Percentiles rank a stretch among this genome's conserved stretches.
Evolutionary conservation across 2,113 vertebrate genomes (phyloP).

Genomic region (Seriola dumerili): DNA sequence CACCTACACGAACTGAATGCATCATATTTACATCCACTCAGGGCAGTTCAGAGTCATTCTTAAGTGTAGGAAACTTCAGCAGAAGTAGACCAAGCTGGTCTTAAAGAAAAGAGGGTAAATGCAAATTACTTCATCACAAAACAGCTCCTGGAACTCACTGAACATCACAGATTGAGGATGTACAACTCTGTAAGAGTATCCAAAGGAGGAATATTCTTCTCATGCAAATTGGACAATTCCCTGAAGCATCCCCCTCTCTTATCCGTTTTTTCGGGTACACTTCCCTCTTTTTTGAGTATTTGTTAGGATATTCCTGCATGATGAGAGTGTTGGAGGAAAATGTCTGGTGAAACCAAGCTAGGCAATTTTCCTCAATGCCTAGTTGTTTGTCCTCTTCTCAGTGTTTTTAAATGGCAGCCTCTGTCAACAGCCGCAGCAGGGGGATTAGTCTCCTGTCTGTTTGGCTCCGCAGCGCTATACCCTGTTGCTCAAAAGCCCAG

Average conservation of each 20-base stretch:
- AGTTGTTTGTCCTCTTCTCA: conserved; percentile 52
- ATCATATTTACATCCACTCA: conserved; percentile 32
- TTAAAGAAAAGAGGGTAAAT: conserved; percentile 23
- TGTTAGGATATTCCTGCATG: conserved; percentile 17
- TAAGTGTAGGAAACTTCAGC: conserved; percentile 27
- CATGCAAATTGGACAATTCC: conserved; percentile 12
- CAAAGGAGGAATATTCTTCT: conserved; percentile 25
- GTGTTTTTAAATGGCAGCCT: conserved; percentile 67
- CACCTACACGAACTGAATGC: conserved; percentile 30
- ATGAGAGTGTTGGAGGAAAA: conserved; percentile 11
- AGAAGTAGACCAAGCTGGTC: conserved; percentile 33
- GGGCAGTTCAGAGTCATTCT: neutral
- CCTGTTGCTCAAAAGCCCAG: conserved; percentile 62
- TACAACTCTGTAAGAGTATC: conserved; percentile 21
- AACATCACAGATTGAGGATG: conserved; percentile 33
- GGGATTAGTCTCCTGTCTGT: conserved; percentile 50
- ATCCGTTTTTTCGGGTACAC: neutral
- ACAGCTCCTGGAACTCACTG: conserved; percentile 32
- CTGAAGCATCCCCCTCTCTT: neutral
- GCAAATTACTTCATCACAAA: conserved; percentile 11
- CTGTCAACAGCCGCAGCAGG: conserved; percentile 68
- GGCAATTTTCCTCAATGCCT: conserved; percentile 28
- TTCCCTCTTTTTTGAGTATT: neutral
- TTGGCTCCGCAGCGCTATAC: conserved; percentile 36
- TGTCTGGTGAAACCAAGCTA: conserved; percentile 26